Evolutionary conservation across 2,113 vertebrate species (phyloP).

Genomic region (Physeter macrocephalus): DNA sequence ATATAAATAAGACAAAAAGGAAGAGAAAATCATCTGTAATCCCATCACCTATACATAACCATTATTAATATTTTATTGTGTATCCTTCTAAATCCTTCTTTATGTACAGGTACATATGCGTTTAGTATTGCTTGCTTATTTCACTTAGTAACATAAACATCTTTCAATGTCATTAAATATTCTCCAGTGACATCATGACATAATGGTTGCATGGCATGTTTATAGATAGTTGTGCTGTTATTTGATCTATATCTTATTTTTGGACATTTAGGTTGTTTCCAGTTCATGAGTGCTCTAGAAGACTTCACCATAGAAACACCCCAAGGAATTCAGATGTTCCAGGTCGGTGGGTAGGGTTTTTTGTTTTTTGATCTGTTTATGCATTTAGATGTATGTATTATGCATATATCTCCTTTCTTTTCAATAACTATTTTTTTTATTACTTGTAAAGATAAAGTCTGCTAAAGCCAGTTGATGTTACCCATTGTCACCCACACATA

Average conservation of each 20-base stretch:
- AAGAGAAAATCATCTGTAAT: background rate
- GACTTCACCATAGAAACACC: conserved; percentile 82
- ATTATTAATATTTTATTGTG: background rate
- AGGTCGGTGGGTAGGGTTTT: conserved; percentile 76
- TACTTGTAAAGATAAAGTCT: background rate
- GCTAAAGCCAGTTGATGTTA: background rate
- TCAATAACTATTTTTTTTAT: background rate
- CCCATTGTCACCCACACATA: background rate
- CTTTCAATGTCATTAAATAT: background rate
- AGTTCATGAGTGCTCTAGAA: conserved; percentile 74
- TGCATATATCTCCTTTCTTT: background rate
- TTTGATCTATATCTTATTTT: background rate
- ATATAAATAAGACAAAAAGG: background rate
- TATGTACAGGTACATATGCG: background rate
- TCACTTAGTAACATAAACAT: background rate
- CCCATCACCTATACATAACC: background rate
- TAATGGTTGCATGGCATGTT: background rate
- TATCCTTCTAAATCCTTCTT: background rate
- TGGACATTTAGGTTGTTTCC: background rate
- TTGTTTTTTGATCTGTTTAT: background rate
- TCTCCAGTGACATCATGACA: background rate
- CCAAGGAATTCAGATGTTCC: conserved; percentile 84
- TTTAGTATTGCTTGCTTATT: background rate
- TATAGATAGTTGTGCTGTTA: background rate
- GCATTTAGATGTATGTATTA: background rate